Evolutionary conservation across 2,888 invertebrate genomes (phyloP).

Genomic region (Ormyrus nitidulus): DNA sequence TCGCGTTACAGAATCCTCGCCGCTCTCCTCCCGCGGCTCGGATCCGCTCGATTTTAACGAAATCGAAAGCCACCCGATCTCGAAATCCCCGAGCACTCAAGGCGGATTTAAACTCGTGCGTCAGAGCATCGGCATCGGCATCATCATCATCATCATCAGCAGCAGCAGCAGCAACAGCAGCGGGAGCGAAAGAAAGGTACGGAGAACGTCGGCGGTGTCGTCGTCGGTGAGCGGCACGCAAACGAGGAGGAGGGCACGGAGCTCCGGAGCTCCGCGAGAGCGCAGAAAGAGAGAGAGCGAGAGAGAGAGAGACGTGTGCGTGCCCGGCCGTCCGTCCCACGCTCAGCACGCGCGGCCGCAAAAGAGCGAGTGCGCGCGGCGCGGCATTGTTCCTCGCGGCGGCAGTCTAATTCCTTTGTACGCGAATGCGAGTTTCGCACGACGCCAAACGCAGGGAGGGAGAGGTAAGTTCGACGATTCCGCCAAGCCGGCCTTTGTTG

Average conservation of each 20-base stretch:
- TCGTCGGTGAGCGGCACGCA: not conserved
- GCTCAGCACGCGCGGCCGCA: conserved; percentile 27
- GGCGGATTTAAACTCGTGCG: too few relatives aligned
- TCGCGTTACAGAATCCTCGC: too few relatives aligned
- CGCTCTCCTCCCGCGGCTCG: too few relatives aligned
- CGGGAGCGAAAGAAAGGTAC: too few relatives aligned
- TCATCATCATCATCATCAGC: too few relatives aligned
- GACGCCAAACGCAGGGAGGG: conserved; percentile 7
- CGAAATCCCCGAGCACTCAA: too few relatives aligned
- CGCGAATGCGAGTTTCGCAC: conserved; percentile 56
- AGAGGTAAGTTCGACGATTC: conserved; percentile 48
- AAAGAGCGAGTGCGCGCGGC: conserved; percentile 6
- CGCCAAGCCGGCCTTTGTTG: conserved; percentile 26
- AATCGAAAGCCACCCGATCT: too few relatives aligned
- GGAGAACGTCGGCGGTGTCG: not conserved
- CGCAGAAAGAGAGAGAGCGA: not conserved
- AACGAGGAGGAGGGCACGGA: conserved; percentile 3
- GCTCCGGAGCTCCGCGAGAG: not conserved
- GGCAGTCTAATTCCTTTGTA: conserved; percentile 56
- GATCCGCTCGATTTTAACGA: too few relatives aligned
- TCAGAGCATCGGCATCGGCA: too few relatives aligned
- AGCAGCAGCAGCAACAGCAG: too few relatives aligned
- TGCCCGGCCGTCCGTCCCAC: conserved; percentile 48
- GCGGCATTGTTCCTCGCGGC: conserved; percentile 35
- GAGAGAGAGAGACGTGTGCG: conserved; percentile 21